Conservation (phyloP, 2,797 vertebrate species). For the Choloepus didactylus region DNA sequence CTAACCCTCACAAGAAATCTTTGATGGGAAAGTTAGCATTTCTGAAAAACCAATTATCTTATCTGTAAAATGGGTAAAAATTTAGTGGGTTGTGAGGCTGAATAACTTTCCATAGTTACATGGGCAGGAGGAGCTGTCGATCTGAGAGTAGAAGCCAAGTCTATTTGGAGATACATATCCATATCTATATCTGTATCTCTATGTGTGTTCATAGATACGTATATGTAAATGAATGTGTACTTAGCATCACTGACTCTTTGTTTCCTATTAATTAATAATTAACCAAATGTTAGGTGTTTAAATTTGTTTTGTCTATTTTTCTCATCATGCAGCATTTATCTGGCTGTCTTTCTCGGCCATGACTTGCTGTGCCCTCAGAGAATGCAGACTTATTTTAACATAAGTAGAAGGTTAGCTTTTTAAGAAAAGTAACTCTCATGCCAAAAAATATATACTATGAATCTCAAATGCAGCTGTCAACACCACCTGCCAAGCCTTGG, state of each 20-base stretch:
- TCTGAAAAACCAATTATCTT: background rate
- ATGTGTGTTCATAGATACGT: no score
- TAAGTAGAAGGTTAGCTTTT: background rate
- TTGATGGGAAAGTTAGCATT: background rate
- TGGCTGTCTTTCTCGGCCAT: background rate
- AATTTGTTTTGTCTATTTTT: background rate
- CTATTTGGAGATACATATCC: background rate
- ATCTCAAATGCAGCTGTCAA: background rate
- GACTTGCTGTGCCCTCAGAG: background rate
- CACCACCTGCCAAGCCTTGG: background rate
- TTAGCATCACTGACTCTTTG: background rate
- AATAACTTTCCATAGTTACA: background rate
- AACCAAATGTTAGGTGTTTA: background rate
- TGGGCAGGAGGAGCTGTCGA: background rate
- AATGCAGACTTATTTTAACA: background rate
- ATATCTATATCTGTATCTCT: background rate
- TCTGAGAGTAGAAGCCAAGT: background rate
- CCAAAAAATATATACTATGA: background rate
- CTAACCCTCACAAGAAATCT: background rate
- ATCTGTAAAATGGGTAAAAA: background rate
- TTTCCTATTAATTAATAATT: conserved; percentile 18
- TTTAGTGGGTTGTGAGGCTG: background rate
- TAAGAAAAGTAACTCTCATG: conserved; percentile 12
- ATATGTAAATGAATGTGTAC: background rate
- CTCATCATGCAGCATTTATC: background rate